phyloP scores from a whole-genome alignment of 2,888 invertebrate species.

The Tachina lurida region DNA sequence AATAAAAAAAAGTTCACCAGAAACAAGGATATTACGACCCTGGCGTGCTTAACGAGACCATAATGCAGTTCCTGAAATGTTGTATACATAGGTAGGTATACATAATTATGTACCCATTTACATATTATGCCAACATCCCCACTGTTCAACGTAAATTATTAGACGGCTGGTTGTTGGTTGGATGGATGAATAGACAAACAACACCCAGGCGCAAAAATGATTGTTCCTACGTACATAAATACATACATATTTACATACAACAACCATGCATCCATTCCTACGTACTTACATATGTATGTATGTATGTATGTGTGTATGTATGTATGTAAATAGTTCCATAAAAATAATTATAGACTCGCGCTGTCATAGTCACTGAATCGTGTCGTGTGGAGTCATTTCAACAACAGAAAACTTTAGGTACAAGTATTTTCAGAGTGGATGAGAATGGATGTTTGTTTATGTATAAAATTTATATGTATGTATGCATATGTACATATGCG shows the following conservation, averaged over 20 bases:
- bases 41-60: too few relatives aligned
- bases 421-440: slow-evolving; percentile 73
- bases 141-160: slow-evolving; percentile 58
- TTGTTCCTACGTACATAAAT: slow-evolving; percentile 39
- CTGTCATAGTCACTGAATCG: slow-evolving; percentile 78
- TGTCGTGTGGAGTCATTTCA: slow-evolving; percentile 76
- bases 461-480: too few relatives aligned
- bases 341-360: slow-evolving; percentile 61
- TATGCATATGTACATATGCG: slow-evolving; percentile 5
- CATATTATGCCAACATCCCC: slow-evolving; percentile 24
- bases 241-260: background rate
- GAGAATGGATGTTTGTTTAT: slow-evolving; percentile 72
- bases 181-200: slow-evolving; percentile 68
- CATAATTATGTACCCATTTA: background rate
- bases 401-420: slow-evolving; percentile 53
- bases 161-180: slow-evolving; percentile 71
- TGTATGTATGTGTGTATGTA: background rate
- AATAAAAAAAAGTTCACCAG: too few relatives aligned
- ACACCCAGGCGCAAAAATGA: slow-evolving; percentile 69
- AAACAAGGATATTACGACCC: too few relatives aligned
- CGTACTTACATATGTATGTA: slow-evolving; percentile 9
- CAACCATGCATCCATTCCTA: background rate
- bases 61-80: background rate
- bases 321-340: slow-evolving; percentile 34
- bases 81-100: background rate